Percentiles rank a stretch among this genome's conserved stretches.
Conservation (phyloP, 2,797 vertebrate species). For the Acomys russatus region DNA sequence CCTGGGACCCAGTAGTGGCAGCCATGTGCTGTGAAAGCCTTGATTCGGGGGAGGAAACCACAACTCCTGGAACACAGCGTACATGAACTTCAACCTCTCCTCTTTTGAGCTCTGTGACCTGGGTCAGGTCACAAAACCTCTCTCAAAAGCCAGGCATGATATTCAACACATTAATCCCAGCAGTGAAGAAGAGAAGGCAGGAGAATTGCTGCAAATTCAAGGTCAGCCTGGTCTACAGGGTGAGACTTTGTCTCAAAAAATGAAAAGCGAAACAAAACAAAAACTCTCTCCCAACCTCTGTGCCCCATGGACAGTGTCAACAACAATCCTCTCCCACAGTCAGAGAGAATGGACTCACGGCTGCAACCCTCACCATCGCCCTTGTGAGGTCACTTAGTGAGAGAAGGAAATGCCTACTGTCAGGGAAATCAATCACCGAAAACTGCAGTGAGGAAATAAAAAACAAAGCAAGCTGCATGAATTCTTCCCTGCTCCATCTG, state of each 20-base stretch:
- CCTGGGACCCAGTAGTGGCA: background rate
- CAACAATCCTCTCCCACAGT: background rate
- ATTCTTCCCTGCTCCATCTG: background rate
- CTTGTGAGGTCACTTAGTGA: background rate
- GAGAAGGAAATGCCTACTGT: background rate
- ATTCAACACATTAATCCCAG: background rate
- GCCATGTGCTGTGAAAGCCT: background rate
- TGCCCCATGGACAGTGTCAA: background rate
- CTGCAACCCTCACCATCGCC: fast-evolving
- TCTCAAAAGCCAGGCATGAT: background rate
- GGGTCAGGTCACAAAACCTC: background rate
- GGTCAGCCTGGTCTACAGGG: background rate
- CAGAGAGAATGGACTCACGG: too few species aligned
- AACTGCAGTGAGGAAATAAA: background rate
- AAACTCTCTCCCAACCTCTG: background rate
- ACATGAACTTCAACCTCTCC: background rate
- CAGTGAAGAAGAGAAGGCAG: background rate
- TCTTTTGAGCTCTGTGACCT: background rate
- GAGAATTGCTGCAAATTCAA: background rate
- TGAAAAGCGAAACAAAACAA: background rate
- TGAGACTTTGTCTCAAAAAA: background rate
- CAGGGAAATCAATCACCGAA: background rate
- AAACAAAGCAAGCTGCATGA: background rate
- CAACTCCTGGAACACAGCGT: background rate
- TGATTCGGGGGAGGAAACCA: background rate